Conservation (phyloP, 2,797 vertebrate genomes). For the Ctenosaura bakeri region DNA sequence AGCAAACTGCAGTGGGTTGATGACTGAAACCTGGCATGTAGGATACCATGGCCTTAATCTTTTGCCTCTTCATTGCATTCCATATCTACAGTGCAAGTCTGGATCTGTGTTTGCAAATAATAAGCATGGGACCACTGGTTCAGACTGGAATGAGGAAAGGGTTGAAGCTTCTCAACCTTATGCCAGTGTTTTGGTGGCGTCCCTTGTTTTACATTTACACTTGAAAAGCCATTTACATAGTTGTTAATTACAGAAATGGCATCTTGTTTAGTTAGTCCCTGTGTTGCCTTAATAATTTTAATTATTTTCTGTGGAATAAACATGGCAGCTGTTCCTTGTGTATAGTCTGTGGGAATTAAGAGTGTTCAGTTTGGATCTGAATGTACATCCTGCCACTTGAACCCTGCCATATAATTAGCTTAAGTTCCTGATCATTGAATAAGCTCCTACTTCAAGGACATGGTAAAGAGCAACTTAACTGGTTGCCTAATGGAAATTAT, state of each 20-base stretch:
- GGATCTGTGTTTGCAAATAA: neutral
- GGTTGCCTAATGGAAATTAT: neutral
- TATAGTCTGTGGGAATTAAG: neutral
- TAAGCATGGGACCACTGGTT: neutral
- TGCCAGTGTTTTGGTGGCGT: neutral
- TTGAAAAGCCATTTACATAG: neutral
- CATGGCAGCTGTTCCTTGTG: neutral
- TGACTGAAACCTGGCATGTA: neutral
- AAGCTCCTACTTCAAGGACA: neutral
- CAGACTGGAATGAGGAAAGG: neutral
- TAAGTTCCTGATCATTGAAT: neutral
- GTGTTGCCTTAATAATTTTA: neutral
- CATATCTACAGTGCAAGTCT: neutral
- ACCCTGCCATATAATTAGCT: slow-evolving; percentile 26
- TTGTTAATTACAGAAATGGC: neutral
- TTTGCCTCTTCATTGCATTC: neutral
- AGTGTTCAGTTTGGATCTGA: neutral
- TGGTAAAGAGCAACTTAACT: neutral
- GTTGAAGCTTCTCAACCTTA: neutral
- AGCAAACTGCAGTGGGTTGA: too few relatives aligned
- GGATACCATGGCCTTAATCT: neutral
- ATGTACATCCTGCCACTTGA: neutral
- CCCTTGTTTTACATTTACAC: neutral
- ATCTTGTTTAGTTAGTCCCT: neutral
- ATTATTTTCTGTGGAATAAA: neutral